Base-by-base conservation (phyloP, 2,797 vertebrate genomes). In the Notoglanidium macrostoma region DNA sequence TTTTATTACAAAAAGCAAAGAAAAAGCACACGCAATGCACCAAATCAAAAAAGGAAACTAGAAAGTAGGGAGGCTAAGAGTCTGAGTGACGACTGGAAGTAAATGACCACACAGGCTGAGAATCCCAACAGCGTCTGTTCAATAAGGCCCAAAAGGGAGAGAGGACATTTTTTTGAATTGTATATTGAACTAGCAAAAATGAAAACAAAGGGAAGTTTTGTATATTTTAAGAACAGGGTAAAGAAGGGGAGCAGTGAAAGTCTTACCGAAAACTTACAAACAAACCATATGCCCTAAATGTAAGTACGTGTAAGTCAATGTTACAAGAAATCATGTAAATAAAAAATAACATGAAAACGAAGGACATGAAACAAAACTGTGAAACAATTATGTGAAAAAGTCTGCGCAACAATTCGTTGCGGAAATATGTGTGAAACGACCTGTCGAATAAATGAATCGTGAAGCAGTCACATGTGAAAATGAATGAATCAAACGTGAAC, bases 61-160 rank as follows among this genome's bases (percentile, higher is more conserved):
- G 65, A 19, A 86, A 65, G 67, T 14, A 78, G 76, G 35, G 59
- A 49, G 40, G 46, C 68, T 94, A 94, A 94, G 93, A 92, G 91
- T 91, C 90, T 68, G 46, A 49, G 46, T 49, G 15, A 82, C 12
- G 74, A 26, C 81, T 77, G 68, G 26, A 55, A 19, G 29, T 78
- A 85, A 85, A 73, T 85, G 85, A 67, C 88, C 88, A 67, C 65
- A 35, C 5, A 3, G 55, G n/a, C 46, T 49, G 7, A 15, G 19
- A 11, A 70, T 19, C 14, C 21, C 57, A 57, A 68, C 40, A 10
- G 10, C 23, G 3, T 51, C n/a, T 59, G 40, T 17, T 67, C 49
- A 55, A 21, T 73, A 5, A 26, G 12, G 10, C 68, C 46, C 29
- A 26, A 76, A 83, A 21, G 61, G 55, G 23, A 9, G 10, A 26